Evolutionary conservation across 1,140 invertebrate species (phyloP).

Genomic region (Procambarus virginalis): DNA sequence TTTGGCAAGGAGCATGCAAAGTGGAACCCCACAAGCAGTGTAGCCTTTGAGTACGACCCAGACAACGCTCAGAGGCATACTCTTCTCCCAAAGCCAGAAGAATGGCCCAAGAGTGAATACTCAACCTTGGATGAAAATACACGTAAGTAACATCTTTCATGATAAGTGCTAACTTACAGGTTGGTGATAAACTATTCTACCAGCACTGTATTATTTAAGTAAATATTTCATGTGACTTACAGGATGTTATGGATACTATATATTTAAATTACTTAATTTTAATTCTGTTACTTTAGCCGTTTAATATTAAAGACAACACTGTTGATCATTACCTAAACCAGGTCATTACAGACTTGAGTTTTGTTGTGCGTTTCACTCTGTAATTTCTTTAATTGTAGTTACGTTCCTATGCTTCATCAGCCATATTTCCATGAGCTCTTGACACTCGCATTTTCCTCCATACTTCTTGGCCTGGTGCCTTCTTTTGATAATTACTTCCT

Average conservation of each 20-base stretch:
- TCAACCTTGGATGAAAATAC: slow-evolving; percentile 94
- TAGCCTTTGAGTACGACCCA: slow-evolving; percentile 99
- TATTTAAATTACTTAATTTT: too few species aligned
- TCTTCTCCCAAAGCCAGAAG: slow-evolving; percentile 96
- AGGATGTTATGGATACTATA: neutral
- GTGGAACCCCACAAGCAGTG: slow-evolving; percentile 99
- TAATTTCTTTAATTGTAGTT: too few species aligned
- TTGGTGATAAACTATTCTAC: neutral
- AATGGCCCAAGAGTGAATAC: slow-evolving; percentile 99
- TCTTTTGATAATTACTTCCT: too few species aligned
- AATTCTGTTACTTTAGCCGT: too few species aligned
- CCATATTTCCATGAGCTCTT: neutral
- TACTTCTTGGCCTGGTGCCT: neutral
- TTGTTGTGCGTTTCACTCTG: too few species aligned
- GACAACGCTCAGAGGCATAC: slow-evolving; percentile 98
- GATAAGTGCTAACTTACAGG: neutral
- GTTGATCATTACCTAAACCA: too few species aligned
- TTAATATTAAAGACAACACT: too few species aligned
- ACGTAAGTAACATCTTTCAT: slow-evolving; percentile 78
- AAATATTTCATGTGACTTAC: slow-evolving; percentile 60
- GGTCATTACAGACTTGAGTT: too few species aligned
- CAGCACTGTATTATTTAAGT: neutral
- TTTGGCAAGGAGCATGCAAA: slow-evolving; percentile 99
- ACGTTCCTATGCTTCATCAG: too few species aligned
- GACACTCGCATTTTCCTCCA: neutral